Base-by-base conservation (phyloP, 2,888 invertebrate species). In the Tetropium fuscum region DNA sequence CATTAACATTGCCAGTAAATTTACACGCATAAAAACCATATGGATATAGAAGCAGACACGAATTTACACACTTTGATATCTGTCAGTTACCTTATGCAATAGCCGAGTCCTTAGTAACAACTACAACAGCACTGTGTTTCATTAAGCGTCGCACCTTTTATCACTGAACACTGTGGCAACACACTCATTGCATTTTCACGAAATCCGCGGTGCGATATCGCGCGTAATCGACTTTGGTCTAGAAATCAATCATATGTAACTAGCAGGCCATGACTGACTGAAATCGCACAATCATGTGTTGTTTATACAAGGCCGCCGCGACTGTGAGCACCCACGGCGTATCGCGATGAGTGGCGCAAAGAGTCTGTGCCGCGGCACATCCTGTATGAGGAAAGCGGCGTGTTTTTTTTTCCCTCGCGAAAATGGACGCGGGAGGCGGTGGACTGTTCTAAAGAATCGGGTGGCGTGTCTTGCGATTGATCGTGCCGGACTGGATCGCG, bases 281-380 rank as follows among this genome's bases (percentile, higher is more conserved):
- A 74, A 77, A 74, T 74, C 74, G 69, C 73, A 72, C 74, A 70
- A 72, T 77, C 74, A 70, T 74, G 71, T 75, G 74, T 75, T 71
- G 73, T 74, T 74, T 73, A 72, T 73, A 74, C 77, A 79, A 79
- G 78, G 78, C 74, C 78, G 73, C 59, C 69, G 60, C 68, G 70
- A 70, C 60, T 71, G 69, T 66, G 71, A 70, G 69, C 74, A 73
- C 75, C 76, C 74, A 77, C 76, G 74, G 76, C 58, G 57, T 53
- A 58, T 15, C 16, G 32, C 54, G 40, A 40, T 51, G 51, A 38
- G 40, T 51, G 51, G 48, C 15, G 10, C 34, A 48, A 22, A 36
- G 36, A 36, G 19, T 8, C 7, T 20, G 20, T 48, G 8, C 13
- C 13, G 19, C 15, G 19, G 10, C 10, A 40, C 40, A 40, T 40